Evolutionary conservation across 1,140 invertebrate genomes (phyloP), one percentile per base, ranked within the genome.

Genomic region (Cephus cinctus): DNA sequence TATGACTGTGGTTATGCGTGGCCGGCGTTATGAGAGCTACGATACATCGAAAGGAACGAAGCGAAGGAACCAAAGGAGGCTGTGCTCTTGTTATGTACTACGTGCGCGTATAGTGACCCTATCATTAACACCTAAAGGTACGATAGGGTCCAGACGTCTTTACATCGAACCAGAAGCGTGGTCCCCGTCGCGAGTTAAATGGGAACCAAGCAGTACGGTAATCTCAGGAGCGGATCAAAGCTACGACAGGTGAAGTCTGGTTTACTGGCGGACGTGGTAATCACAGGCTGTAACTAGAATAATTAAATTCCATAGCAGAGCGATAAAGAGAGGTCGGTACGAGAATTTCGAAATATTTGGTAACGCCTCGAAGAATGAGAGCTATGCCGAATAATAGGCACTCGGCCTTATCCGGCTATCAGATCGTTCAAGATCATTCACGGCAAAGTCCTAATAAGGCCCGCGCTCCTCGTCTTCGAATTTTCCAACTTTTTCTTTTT

Each of bases 241-340:
- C 42, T 50, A 39, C 25, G 52, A 66, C 61, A 56, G 57, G 56
- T 63, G 59, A 65, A 43, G 59, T 36, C 61, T 67, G 64, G 55
- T 65, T 69, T 69, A 57, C 47, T 50, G n/a, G 43, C 41, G 59
- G 63, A 67, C 61, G 46, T 56, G 59, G 54, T 69, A 70, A 70
- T 70, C 61, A 69, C 54, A 50, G 57, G 22, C 43, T 43, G 36
- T 48, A 47, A 57, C 47, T 56, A 56, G 47, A 62, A 62, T 70
- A 70, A 70, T 70, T 70, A 70, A 70, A 70, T 65, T 61, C 52
- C 54, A 45, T n/a, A n/a, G n/a, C n/a, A n/a, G n/a, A n/a, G n/a
- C n/a, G n/a, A n/a, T n/a, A n/a, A n/a, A n/a, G n/a, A n/a, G n/a
- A n/a, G n/a, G n/a, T n/a, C 9, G 11, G 19, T 12, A 18, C 19